These are phyloP conservation scores for Gallinago media DNA, from an alignment of 2,113 vertebrate species.

Conservation along the genomic window DNA sequence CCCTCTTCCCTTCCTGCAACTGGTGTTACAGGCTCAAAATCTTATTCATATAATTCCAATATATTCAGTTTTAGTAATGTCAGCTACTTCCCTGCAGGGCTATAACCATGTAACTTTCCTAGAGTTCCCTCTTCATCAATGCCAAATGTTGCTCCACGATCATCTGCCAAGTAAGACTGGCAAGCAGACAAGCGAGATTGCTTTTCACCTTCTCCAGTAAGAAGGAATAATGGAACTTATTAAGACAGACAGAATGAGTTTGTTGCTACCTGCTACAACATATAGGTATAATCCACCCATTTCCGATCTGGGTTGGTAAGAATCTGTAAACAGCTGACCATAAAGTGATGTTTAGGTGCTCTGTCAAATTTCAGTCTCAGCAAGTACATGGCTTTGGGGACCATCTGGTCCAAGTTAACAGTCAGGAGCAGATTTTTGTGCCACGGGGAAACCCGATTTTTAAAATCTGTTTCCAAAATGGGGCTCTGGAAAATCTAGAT, in stretches of 20 bases:
- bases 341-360: not conserved
- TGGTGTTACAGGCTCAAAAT: not conserved
- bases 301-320: slow-evolving; percentile 6
- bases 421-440: not conserved
- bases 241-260: slow-evolving; percentile 35
- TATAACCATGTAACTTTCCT: slow-evolving; percentile 50
- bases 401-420: slow-evolving; percentile 37
- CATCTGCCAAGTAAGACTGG: slow-evolving; percentile 50
- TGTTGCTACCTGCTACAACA: slow-evolving; percentile 51
- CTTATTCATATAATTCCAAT: slow-evolving; percentile 19
- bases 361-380: not conserved
- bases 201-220: slow-evolving; percentile 43
- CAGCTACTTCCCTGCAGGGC: slow-evolving; percentile 20
- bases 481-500: not conserved
- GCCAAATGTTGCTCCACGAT: slow-evolving; percentile 31
- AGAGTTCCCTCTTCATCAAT: slow-evolving; percentile 43
- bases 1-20: not conserved
- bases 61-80: slow-evolving; percentile 53
- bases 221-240: slow-evolving; percentile 40
- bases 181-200: slow-evolving; percentile 56
- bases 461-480: slow-evolving; percentile 6
- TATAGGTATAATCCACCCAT: not conserved
- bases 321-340: not conserved
- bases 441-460: not conserved
- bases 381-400: not conserved